phyloP scores from a whole-genome alignment of 2,888 invertebrate species.

The Marasmarcha lunaedactyla region DNA sequence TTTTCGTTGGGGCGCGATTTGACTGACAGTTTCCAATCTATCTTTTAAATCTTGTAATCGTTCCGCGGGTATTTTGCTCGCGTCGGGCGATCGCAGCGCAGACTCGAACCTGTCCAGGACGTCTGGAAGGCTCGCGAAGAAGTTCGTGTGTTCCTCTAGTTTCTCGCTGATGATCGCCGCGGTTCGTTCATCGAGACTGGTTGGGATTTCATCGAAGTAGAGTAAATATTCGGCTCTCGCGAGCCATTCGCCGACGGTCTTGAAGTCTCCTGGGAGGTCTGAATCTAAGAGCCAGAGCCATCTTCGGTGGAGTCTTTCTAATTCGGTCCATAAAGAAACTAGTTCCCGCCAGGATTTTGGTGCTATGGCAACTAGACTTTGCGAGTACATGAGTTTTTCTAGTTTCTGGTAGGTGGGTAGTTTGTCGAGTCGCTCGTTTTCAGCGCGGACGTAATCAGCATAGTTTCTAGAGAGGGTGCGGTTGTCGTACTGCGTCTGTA shows the following conservation, averaged over 20 bases:
- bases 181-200: slow-evolving; percentile 88
- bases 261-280: slow-evolving; percentile 86
- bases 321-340: slow-evolving; percentile 82
- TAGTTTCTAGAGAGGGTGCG: slow-evolving; percentile 83
- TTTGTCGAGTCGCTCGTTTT: slow-evolving; percentile 81
- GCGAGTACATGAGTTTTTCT: slow-evolving; percentile 82
- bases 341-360: slow-evolving; percentile 89
- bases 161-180: slow-evolving; percentile 89
- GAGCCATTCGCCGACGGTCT: slow-evolving; percentile 90
- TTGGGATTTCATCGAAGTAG: slow-evolving; percentile 85
- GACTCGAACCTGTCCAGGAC: slow-evolving; percentile 83
- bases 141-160: slow-evolving; percentile 88
- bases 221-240: slow-evolving; percentile 87
- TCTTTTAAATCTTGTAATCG: slow-evolving; percentile 86
- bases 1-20: slow-evolving; percentile 83
- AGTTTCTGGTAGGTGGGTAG: slow-evolving; percentile 81
- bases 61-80: slow-evolving; percentile 79
- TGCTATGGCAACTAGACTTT: slow-evolving; percentile 84
- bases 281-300: slow-evolving; percentile 94
- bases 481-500: slow-evolving; percentile 82
- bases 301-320: slow-evolving; percentile 81
- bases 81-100: slow-evolving; percentile 76
- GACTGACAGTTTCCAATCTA: slow-evolving; percentile 80
- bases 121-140: slow-evolving; percentile 86
- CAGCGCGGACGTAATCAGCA: slow-evolving; percentile 83